Base-by-base conservation (phyloP, 2,888 invertebrate genomes). In the Entomobrya proxima region DNA sequence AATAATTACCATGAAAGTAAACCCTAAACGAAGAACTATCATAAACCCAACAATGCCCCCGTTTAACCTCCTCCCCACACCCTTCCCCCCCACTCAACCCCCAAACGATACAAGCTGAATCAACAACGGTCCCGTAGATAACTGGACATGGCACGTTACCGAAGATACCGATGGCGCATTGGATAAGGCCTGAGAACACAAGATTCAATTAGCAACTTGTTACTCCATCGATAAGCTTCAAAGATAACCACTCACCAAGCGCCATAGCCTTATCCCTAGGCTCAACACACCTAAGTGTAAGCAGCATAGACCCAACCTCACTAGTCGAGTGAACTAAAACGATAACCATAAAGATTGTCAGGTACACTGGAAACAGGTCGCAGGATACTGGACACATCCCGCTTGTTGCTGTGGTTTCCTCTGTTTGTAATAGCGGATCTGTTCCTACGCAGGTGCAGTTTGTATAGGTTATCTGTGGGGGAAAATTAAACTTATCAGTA, bases 131-230 rank as follows among this genome's bases (percentile, higher is more conserved):
- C 86, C 97, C 98, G 92, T 98, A 98, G 90, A 98, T 95, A 90
- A 97, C 96, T n/a, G 97, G 97, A 92, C 98, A 98, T 90, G 97
- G 98, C 91, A 98, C 97, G 92, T 97, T 98, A 93, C 94, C 97
- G 92, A 98, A 97, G 89, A 97, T 94, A 84, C 97, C 97, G 89
- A 97, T 97, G 83, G 97, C 97, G 92, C 97, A 97, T 92, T 97
- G 97, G 91, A 97, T 97, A 91, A 98, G 95, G 4, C 85, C 77
- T 78, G 37, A 18, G n/a, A 40, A 40, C 3, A 47, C 24, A 55
- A 5, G 9, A 15, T 58, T 35, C 11, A 55, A 3, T 9, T n/a
- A 5, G 15, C 47, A 47, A 47, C 15, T 13, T n/a, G n/a, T n/a
- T n/a, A 47, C 11, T 15, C 11, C 2, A 47, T 2, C 47, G n/a